Percentiles rank a stretch among this genome's conserved stretches.
Evolutionary conservation across 2,888 invertebrate species (phyloP).

Genomic region (Euproctis similis): DNA sequence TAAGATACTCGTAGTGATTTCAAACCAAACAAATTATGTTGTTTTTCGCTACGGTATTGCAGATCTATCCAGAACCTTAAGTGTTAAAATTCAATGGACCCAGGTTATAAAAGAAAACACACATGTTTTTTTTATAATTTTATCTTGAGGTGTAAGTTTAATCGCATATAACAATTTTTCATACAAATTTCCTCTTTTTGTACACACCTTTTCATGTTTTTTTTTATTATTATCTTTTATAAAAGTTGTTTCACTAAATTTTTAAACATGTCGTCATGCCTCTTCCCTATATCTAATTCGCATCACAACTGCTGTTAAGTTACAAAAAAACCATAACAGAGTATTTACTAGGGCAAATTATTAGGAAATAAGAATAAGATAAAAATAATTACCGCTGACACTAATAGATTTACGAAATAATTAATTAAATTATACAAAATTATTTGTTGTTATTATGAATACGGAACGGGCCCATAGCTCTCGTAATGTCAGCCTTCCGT

Average conservation of each 20-base stretch:
- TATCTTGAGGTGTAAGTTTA: slow-evolving; percentile 76
- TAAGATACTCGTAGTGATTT: too few species aligned
- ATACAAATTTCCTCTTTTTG: slow-evolving; percentile 76
- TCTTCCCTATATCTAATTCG: slow-evolving; percentile 73
- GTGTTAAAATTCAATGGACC: slow-evolving; percentile 1
- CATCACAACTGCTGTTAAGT: slow-evolving; percentile 68
- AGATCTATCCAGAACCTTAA: too few species aligned
- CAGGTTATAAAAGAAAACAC: slow-evolving; percentile 58
- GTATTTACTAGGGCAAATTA: slow-evolving; percentile 66
- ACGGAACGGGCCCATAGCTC: slow-evolving; percentile 63
- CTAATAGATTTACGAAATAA: slow-evolving; percentile 49
- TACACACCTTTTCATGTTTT: slow-evolving; percentile 74
- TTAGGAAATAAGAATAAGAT: slow-evolving; percentile 52
- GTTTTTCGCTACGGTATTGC: too few species aligned
- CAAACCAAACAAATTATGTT: too few species aligned
- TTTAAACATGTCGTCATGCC: slow-evolving; percentile 74
- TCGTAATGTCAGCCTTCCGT: slow-evolving; percentile 54
- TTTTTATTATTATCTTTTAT: slow-evolving; percentile 70
- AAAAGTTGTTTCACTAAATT: slow-evolving; percentile 75
- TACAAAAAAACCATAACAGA: slow-evolving; percentile 54
- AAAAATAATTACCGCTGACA: slow-evolving; percentile 56
- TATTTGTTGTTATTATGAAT: slow-evolving; percentile 53
- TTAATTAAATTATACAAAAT: slow-evolving; percentile 62
- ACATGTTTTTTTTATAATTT: slow-evolving; percentile 55
- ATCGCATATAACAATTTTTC: slow-evolving; percentile 75